A percentile compares a stretch with the other conserved stretches of the same genome.
These are phyloP conservation scores for Rhinella marina DNA, from an alignment of 2,797 vertebrate species.

Conservation along the genomic window DNA sequence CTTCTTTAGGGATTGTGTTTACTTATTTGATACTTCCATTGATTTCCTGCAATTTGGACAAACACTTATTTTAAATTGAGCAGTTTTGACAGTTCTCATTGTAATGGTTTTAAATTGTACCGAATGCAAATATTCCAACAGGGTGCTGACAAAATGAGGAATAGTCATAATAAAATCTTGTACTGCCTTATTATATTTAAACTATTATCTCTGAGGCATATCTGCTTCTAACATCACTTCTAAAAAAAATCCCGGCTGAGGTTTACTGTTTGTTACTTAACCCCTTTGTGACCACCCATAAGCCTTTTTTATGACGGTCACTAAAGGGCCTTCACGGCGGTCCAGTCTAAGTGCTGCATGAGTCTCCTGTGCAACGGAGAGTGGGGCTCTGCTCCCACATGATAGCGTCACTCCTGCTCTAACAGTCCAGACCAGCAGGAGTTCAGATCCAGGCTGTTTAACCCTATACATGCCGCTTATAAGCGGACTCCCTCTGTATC, in stretches of 20 bases:
- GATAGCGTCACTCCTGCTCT: too few species aligned
- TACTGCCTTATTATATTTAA: background rate
- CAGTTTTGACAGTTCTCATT: background rate
- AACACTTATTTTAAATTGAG: background rate
- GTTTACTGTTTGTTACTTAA: background rate
- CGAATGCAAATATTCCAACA: background rate
- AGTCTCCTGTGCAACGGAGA: too few species aligned
- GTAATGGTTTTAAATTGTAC: background rate
- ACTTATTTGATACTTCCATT: background rate
- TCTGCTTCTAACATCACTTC: background rate
- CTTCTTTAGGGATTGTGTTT: background rate
- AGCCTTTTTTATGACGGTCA: too few species aligned
- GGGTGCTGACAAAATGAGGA: background rate
- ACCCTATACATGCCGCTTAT: too few species aligned
- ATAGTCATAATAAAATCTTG: background rate
- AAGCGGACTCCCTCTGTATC: too few species aligned
- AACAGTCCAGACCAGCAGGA: too few species aligned
- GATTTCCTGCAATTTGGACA: background rate
- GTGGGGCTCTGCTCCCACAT: too few species aligned
- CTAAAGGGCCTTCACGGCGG: too few species aligned
- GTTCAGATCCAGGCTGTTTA: too few species aligned
- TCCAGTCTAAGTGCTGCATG: too few species aligned
- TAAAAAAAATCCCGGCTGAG: background rate
- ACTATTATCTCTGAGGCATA: background rate
- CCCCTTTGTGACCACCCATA: too few species aligned